Conservation (phyloP, 2,797 vertebrate species). For the Notolabrus celidotus region DNA sequence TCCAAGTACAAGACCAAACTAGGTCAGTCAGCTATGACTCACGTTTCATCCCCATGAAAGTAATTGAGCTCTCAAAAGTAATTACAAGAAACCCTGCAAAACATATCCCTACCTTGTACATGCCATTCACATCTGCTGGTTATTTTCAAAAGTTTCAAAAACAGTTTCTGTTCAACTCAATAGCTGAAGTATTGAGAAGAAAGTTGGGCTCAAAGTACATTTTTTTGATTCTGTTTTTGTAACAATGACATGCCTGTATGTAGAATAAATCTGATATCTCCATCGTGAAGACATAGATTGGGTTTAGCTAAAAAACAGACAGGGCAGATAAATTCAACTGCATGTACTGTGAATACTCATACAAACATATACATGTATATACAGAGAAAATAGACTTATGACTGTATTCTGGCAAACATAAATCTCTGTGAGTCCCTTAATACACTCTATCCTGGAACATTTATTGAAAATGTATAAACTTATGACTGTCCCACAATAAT, state of each 20-base stretch:
- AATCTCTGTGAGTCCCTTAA: not conserved
- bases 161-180: not conserved
- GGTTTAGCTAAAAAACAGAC: not conserved
- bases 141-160: not conserved
- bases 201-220: not conserved
- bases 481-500: not conserved
- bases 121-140: not conserved
- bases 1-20: constrained; percentile 18
- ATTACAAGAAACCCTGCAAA: constrained; percentile 23
- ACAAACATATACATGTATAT: not conserved
- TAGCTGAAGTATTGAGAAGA: not conserved
- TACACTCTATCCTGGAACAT: too few species aligned
- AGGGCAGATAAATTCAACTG: not conserved
- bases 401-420: not conserved
- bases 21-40: constrained; percentile 21
- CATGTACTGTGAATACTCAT: too few species aligned
- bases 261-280: not conserved
- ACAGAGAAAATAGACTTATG: not conserved
- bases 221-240: not conserved
- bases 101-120: not conserved
- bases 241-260: not conserved
- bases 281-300: not conserved
- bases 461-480: not conserved
- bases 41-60: constrained; percentile 18
- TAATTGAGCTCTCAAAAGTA: constrained; percentile 22